Percentiles rank a stretch among this genome's conserved stretches.
phyloP scores from a whole-genome alignment of 2,113 vertebrate genomes.

The Ariopsis seemanni region DNA sequence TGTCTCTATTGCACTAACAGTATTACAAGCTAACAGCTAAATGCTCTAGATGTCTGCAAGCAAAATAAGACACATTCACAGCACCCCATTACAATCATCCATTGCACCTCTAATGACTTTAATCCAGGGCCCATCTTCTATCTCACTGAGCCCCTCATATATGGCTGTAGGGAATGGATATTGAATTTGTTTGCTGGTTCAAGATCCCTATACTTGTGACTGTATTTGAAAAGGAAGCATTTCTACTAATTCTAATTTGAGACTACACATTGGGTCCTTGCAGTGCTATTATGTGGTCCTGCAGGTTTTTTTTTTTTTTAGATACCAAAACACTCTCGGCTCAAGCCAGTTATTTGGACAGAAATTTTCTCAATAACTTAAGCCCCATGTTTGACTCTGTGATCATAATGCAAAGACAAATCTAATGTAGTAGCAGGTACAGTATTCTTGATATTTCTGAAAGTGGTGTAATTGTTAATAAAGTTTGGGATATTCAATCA shows the following conservation, averaged over 20 bases:
- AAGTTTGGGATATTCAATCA: background rate
- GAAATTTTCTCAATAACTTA: background rate
- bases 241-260: background rate
- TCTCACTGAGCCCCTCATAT: background rate
- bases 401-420: too few species aligned
- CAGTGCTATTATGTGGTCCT: background rate
- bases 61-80: constrained; percentile 20
- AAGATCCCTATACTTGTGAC: background rate
- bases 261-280: background rate
- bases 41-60: constrained; percentile 22
- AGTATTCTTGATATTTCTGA: too few species aligned
- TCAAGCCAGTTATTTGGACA: background rate
- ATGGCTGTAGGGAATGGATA: background rate
- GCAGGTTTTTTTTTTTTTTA: background rate
- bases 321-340: background rate
- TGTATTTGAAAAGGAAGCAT: background rate
- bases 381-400: background rate
- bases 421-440: background rate
- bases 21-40: constrained; percentile 19
- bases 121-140: background rate
- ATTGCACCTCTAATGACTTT: constrained; percentile 15
- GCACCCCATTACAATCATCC: background rate
- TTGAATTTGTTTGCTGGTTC: background rate
- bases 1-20: background rate
- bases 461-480: too few species aligned